Evolutionary conservation across 2,888 invertebrate species (phyloP), one percentile per base, ranked within the genome.

Genomic region (Pandemis cinnamomeana): DNA sequence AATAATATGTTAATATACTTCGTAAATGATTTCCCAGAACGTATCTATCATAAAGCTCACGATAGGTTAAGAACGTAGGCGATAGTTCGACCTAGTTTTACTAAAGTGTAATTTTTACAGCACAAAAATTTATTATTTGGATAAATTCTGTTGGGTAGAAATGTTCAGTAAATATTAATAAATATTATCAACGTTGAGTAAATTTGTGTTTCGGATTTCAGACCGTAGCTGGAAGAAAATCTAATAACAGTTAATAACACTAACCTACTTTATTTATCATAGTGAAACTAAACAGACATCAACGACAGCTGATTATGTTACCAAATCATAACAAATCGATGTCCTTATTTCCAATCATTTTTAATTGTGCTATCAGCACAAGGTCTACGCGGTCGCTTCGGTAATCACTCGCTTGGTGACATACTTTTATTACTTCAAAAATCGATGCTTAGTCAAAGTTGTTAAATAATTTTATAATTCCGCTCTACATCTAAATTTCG

Each of bases 321-420:
- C n/a, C 13, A 68, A 68, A 68, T 67, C 15, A 58, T 27, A 60
- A 69, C 60, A 69, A 72, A 68, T 69, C 58, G 13, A 63, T 42
- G 64, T 42, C 63, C 69, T 64, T 64, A 72, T 63, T 64, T 58
- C 55, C 55, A 64, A 58, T 69, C 46, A 41, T 53, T 55, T 63
- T 42, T 60, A 69, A 72, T 72, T 69, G 69, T 72, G 72, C 42
- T 72, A 72, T 69, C 69, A 69, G 72, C 69, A 69, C 72, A 72
- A 72, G 72, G 69, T 63, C 68, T 61, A 55, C 61, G n/a, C 7
- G 27, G 6, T 46, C 5, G 46, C 55, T 60, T 8, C 55, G 55
- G 63, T 68, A 58, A 72, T 72, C 72, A 63, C 15, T 41, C 62
- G 62, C 69, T 58, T 27, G 63, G 41, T 64, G 72, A 69, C 72